phyloP scores from a whole-genome alignment of 2,113 vertebrate species.

The Hyla sarda region DNA sequence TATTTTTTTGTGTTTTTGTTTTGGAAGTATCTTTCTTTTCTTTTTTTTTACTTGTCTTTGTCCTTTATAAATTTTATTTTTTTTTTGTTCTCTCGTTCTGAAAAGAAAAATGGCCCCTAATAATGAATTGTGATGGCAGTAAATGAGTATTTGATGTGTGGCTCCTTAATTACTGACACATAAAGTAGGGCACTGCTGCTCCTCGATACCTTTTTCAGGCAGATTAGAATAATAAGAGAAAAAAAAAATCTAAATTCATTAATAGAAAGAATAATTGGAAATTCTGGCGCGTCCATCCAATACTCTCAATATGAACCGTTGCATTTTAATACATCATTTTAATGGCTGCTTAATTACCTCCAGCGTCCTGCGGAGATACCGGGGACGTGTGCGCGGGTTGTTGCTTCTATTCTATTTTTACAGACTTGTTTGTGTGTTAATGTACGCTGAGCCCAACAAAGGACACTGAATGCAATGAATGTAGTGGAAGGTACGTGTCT shows the following conservation, averaged over 20 bases:
- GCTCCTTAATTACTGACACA: slow-evolving; percentile 44
- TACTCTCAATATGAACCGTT: slow-evolving; percentile 42
- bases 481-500: too few species aligned
- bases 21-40: too few species aligned
- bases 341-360: slow-evolving; percentile 46
- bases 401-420: background rate
- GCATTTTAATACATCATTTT: slow-evolving; percentile 49
- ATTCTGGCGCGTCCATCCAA: slow-evolving; percentile 24
- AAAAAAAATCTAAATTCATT: slow-evolving; percentile 38
- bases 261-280: slow-evolving; percentile 49
- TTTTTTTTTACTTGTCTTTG: too few species aligned
- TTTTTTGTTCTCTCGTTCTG: background rate
- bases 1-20: too few species aligned
- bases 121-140: slow-evolving; percentile 36
- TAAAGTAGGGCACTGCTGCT: slow-evolving; percentile 1
- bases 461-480: background rate
- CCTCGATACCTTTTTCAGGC: slow-evolving; percentile 33
- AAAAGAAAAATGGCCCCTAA: background rate
- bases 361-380: slow-evolving; percentile 29
- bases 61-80: too few species aligned
- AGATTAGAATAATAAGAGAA: slow-evolving; percentile 48
- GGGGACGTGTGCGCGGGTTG: background rate
- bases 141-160: slow-evolving; percentile 47
- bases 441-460: background rate
- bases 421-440: background rate